These are phyloP conservation scores for Microplitis manilae DNA, from an alignment of 2,888 invertebrate genomes.

Conservation along the genomic window DNA sequence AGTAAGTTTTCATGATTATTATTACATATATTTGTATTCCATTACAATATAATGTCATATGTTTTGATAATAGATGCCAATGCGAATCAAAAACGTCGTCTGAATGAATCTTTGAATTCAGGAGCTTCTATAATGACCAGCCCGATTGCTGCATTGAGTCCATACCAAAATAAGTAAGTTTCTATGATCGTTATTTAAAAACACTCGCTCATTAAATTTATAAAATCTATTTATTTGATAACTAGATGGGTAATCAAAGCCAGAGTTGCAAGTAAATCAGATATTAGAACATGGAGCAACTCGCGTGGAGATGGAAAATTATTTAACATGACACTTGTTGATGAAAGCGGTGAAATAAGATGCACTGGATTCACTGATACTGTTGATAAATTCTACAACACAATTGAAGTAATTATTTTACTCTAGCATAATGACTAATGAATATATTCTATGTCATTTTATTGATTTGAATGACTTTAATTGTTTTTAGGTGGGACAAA, in stretches of 20 bases:
- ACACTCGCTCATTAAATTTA: background rate
- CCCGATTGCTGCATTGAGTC: slow-evolving; percentile 90
- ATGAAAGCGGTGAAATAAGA: slow-evolving; percentile 94
- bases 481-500: slow-evolving; percentile 79
- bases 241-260: slow-evolving; percentile 92
- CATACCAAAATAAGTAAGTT: slow-evolving; percentile 90
- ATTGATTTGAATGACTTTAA: background rate
- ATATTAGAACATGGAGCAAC: slow-evolving; percentile 91
- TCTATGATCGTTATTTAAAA: background rate
- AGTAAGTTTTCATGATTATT: background rate
- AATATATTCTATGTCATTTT: background rate
- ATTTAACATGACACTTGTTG: slow-evolving; percentile 93
- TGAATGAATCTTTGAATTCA: slow-evolving; percentile 53
- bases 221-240: background rate
- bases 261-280: slow-evolving; percentile 86
- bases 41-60: background rate
- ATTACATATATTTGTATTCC: background rate
- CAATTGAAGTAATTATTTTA: slow-evolving; percentile 80
- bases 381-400: slow-evolving; percentile 90
- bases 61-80: background rate
- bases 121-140: slow-evolving; percentile 55
- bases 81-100: slow-evolving; percentile 16
- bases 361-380: slow-evolving; percentile 91
- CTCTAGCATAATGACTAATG: background rate
- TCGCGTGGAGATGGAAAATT: slow-evolving; percentile 93